These are phyloP conservation scores for Lasioglossum calceatum DNA, from an alignment of 2,888 invertebrate species.

Conservation along the genomic window DNA sequence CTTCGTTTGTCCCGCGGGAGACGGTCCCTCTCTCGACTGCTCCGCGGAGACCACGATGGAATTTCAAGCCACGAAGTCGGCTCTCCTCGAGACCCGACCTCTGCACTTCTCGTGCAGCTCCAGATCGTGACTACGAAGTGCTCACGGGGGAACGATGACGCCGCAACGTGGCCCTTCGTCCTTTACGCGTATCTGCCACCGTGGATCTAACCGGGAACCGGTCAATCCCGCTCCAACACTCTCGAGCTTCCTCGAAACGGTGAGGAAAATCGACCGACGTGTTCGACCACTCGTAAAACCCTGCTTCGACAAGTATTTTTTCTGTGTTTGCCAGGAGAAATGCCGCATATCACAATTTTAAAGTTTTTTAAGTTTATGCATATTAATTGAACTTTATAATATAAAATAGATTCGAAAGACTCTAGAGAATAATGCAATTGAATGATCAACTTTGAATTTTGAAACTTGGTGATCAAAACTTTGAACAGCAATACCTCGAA, in stretches of 20 bases:
- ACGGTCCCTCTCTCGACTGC: neutral
- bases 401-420: no score
- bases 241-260: slow-evolving; percentile 35
- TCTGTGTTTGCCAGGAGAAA: no score
- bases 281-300: no score
- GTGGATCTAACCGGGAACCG: slow-evolving; percentile 43
- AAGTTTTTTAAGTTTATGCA: no score
- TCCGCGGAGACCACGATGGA: slow-evolving; percentile 40
- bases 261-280: neutral
- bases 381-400: no score
- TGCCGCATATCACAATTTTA: no score
- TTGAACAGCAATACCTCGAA: no score
- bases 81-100: slow-evolving; percentile 50
- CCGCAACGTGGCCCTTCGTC: slow-evolving; percentile 35
- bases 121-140: slow-evolving; percentile 62
- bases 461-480: no score
- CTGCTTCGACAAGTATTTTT: no score
- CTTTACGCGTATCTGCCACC: slow-evolving; percentile 49
- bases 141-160: slow-evolving; percentile 37
- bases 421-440: no score
- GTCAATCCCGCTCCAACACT: slow-evolving; percentile 35
- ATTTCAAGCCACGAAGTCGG: slow-evolving; percentile 59
- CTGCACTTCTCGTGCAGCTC: slow-evolving; percentile 63
- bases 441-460: no score
- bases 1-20: slow-evolving; percentile 35